These are phyloP conservation scores for Hermetia illucens DNA, from an alignment of 1,140 invertebrate genomes.

Conservation along the genomic window DNA sequence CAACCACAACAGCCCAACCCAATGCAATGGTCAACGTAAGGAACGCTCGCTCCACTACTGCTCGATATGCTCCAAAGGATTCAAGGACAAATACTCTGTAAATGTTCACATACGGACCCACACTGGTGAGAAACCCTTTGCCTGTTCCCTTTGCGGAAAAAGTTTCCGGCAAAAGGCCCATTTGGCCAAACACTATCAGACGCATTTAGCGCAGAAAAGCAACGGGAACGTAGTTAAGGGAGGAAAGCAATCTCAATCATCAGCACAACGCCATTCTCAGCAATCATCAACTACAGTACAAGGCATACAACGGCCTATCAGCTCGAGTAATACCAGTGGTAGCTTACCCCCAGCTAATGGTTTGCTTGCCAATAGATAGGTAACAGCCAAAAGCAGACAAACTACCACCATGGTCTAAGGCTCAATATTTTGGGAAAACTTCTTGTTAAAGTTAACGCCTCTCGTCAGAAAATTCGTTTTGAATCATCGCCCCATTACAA, in stretches of 20 bases:
- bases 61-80: slow-evolving; percentile 81
- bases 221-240: slow-evolving; percentile 24
- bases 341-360: slow-evolving; percentile 23
- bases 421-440: too few relatives aligned
- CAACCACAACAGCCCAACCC: slow-evolving; percentile 33
- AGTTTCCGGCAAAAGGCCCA: slow-evolving; percentile 93
- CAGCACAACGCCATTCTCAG: slow-evolving; percentile 5
- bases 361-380: slow-evolving; percentile 24
- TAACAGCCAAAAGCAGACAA: too few relatives aligned
- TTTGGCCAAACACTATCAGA: slow-evolving; percentile 93
- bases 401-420: too few relatives aligned
- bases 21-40: slow-evolving; percentile 49
- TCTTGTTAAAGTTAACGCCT: too few relatives aligned
- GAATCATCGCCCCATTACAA: too few relatives aligned
- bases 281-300: slow-evolving; percentile 6
- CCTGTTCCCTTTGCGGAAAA: slow-evolving; percentile 76
- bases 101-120: slow-evolving; percentile 85
- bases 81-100: slow-evolving; percentile 87
- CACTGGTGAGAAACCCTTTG: slow-evolving; percentile 75
- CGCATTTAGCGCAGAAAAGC: slow-evolving; percentile 72
- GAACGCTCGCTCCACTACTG: slow-evolving; percentile 80
- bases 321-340: slow-evolving; percentile 5
- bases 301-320: slow-evolving; percentile 1
- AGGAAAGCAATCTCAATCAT: slow-evolving; percentile 13
- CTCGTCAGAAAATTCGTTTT: too few relatives aligned